Base-by-base conservation (phyloP, 2,888 invertebrate species). In the Pyrocoelia pectoralis region DNA sequence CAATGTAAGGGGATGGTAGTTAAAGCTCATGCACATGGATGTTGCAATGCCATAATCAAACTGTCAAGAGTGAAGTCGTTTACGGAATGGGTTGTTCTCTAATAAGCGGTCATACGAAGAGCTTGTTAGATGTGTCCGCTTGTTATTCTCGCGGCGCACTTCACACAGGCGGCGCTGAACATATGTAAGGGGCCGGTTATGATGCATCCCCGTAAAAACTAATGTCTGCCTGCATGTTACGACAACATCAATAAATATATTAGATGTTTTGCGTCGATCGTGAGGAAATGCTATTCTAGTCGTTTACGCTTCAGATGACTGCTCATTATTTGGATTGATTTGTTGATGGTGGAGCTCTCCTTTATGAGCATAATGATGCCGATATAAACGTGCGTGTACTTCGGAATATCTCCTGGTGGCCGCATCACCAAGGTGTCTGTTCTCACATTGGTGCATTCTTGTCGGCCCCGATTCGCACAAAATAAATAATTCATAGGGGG, bases 401-500 rank as follows among this genome's bases (percentile, higher is more conserved):
- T 56, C 63, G 56, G 63, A 66, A 56, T 52, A 52, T 50, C 66
- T 71, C 69, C 66, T 66, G 72, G 71, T 70, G 71, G 71, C 63
- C 70, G 66, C 69, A 65, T 58, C 65, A 67, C 41, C 64, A 69
- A 74, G 72, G 75, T 75, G 74, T 74, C 64, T 66, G 69, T 70
- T 72, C 72, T 72, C 73, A 72, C 73, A 73, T 72, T 68, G 71
- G 70, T 60, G 67, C 72, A 72, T 73, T 72, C 72, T 69, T 65
- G 68, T 60, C 68, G 69, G 69, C 66, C 66, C 68, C 67, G 71
- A 71, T 72, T 72, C 74, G 70, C 73, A 71, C 73, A 74, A 74
- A 75, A 79, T 79, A 78, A 78, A 79, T 79, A 79, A 78, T 79
- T 77, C 76, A 79, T 79, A 76, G 73, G 72, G 74, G 76, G 77